Conservation (phyloP, 1,140 invertebrate species). For the Drosophila kohkoa region DNA sequence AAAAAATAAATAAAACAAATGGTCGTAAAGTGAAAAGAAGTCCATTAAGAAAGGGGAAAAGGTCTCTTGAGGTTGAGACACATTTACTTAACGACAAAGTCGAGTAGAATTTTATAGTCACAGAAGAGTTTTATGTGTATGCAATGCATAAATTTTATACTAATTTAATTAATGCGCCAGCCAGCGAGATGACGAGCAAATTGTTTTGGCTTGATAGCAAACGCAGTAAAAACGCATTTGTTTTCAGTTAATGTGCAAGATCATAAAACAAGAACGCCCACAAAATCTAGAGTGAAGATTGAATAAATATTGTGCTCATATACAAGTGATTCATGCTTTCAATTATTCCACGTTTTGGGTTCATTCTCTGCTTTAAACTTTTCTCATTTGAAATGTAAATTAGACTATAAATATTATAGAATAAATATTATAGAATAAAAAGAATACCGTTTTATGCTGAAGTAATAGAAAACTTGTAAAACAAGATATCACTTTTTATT, state of each 20-base stretch:
- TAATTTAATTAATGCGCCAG: conserved; percentile 55
- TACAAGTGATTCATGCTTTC: conserved; percentile 28
- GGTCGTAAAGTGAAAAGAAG: conserved; percentile 50
- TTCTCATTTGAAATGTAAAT: conserved; percentile 16
- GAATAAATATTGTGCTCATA: conserved; percentile 8
- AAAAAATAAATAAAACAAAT: conserved; percentile 8
- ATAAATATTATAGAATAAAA: neutral
- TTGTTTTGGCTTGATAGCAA: conserved; percentile 18
- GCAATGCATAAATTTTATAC: conserved; percentile 50
- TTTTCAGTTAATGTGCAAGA: conserved; percentile 17
- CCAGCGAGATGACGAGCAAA: conserved; percentile 21
- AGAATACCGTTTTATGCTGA: no score
- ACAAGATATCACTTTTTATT: neutral
- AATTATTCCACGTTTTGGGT: conserved; percentile 34
- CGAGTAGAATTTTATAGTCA: conserved; percentile 54
- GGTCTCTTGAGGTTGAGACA: conserved; percentile 18
- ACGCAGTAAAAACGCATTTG: conserved; percentile 37
- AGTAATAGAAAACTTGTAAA: no score
- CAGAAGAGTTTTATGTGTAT: conserved; percentile 15
- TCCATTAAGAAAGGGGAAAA: conserved; percentile 30
- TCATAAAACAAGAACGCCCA: conserved; percentile 48
- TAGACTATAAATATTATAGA: neutral
- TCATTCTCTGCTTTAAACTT: neutral
- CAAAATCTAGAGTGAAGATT: conserved; percentile 21
- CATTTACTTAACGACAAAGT: conserved; percentile 31